Evolutionary conservation across 1,140 invertebrate genomes (phyloP), one percentile per base, ranked within the genome.

Genomic region (Epicauta chinensis): DNA sequence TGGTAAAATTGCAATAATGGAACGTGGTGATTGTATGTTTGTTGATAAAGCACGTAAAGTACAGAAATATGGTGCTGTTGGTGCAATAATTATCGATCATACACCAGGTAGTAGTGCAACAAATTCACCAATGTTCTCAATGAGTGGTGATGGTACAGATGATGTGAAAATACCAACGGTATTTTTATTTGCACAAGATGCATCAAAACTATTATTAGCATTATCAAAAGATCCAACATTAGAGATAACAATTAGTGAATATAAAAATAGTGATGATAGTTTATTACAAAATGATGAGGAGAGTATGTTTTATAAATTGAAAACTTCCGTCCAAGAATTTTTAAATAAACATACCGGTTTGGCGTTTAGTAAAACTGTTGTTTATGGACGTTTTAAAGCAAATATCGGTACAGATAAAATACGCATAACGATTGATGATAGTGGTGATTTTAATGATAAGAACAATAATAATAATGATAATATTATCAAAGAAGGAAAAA

Each of bases 1-100:
- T 43, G 89, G 84, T 4, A 86, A 86, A 59, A 91, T 98, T 62
- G 89, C 81, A 0, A 75, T 98, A 5, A 81, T 94, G 36, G 81
- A 87, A 64, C 76, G 96, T 16, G 93, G 94, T 0, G 84, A 87
- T 61, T 98, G 96, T 71, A 96, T 95, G 75, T 99, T 99, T 71
- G 82, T 96, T 10, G 91, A 97, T 58, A 98, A 98, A 77, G 91
- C 89, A 6, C 79, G 91, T 34, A 74, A 81, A 63, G 76, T 94
- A n/a, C 85, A 96, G 75, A 76, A 79, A 48, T 82, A 85, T 13
- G 92, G 93, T 13, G 93, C 87, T 6, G 73, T 85, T 29, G 91
- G 86, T 13, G 87, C 87, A 16, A 91, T 98, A 62, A 84, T 96
- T 5, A 73, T 96, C 53, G 94, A 98, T 72, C 94, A 96, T 71